Percentiles rank a stretch among this genome's conserved stretches.
Conservation (phyloP, 2,113 vertebrate species). For the Etheostoma spectabile region DNA sequence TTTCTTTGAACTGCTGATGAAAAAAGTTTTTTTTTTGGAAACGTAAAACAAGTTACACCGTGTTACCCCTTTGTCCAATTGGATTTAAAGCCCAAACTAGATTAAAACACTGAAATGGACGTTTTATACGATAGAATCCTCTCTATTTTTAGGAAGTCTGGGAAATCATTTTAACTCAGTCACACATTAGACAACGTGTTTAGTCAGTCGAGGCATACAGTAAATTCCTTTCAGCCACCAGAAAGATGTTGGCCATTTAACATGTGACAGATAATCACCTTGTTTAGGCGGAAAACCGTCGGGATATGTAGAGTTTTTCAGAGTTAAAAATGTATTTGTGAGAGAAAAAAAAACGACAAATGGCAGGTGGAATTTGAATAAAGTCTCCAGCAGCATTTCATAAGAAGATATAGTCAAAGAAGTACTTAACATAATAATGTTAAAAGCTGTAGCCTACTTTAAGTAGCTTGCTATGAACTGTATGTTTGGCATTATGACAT, state of each 20-base stretch:
- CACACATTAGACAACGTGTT: slow-evolving; percentile 1
- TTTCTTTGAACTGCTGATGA: slow-evolving; percentile 22
- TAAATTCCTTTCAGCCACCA: neutral
- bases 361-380: neutral
- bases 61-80: neutral
- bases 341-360: neutral
- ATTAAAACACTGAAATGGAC: slow-evolving; percentile 2
- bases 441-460: neutral
- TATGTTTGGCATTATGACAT: neutral
- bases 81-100: neutral
- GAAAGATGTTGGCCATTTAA: neutral
- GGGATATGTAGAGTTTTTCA: neutral
- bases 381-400: neutral
- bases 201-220: neutral
- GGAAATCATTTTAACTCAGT: neutral
- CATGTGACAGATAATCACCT: neutral
- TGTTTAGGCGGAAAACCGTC: neutral
- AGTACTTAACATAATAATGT: neutral
- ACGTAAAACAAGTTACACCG: neutral
- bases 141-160: neutral
- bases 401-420: neutral
- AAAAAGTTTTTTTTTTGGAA: neutral
- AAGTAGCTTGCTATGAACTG: no score
- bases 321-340: neutral
- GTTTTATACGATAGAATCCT: neutral